Base-by-base conservation (phyloP, 23 tunicate genomes). In the Styela clava region DNA sequence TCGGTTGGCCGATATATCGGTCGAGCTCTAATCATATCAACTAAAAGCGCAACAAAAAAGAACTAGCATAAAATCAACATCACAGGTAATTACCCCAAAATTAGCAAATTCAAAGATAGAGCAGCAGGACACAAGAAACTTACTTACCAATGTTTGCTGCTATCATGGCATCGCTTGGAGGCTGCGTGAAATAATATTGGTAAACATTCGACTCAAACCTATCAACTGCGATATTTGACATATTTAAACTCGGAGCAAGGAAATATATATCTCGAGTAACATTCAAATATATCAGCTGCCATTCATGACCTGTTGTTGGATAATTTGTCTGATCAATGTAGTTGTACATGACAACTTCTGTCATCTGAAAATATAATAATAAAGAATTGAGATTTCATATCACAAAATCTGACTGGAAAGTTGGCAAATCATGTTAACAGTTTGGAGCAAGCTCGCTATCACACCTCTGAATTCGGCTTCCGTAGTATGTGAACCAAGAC, bases 281-380 rank as follows among this genome's bases (percentile, higher is more conserved):
- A 3, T 71, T 34, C 35, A 71, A 18, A 28, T 33, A 71, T 16
- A 71, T 35, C 18, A 16, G 12, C 34, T 29, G 77, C 77, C 77
- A 71, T 30, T 71, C 77, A 16, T 7, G 16, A 2, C 16, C 77
- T 5, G 77, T 30, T 32, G 77, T 71, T 5, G 77, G 77, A 33
- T 27, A 34, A 34, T 31, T 71, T 71, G 77, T 16, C 29, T 5
- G 16, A 34, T 71, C 77, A 30, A 71, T 71, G 77, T 71, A 71
- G 34, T 71, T 71, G 77, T 28, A 71, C 37, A 30, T n/a, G 5
- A 71, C 35, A 2, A 34, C 77, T 26, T 71, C 77, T 31, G 77
- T 34, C 34, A 71, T 71, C 77, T 71, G 34, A 20, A 31, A 18
- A 21, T 21, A 24, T 24, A 68, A 68, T 24, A 19, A 61, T 61